Percentiles rank a stretch among this genome's conserved stretches.
Evolutionary conservation across 1,140 invertebrate species (phyloP).

Genomic region (Scylla paramamosain): DNA sequence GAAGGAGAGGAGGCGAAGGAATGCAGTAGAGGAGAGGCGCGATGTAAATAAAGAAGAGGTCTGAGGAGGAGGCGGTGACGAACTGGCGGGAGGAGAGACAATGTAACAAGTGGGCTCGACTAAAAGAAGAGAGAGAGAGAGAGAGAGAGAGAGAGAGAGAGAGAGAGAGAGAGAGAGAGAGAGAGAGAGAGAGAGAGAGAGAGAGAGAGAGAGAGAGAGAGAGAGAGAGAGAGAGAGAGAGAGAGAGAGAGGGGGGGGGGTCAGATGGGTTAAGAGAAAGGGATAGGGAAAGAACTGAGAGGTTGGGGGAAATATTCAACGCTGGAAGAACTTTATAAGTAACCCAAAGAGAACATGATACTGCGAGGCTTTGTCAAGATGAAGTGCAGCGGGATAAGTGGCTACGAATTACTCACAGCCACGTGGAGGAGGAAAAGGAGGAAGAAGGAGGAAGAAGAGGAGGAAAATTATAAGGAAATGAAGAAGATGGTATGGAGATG

Average conservation of each 20-base stretch:
- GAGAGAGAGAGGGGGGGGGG: background rate
- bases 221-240: background rate
- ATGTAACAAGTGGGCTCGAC: background rate
- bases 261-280: background rate
- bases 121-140: background rate
- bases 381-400: background rate
- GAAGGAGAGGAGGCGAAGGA: constrained; percentile 2
- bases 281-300: background rate
- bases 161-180: background rate
- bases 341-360: background rate
- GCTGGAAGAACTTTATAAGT: background rate
- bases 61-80: background rate
- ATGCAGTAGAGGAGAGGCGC: background rate
- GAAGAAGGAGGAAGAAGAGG: background rate
- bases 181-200: background rate
- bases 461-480: background rate
- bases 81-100: background rate
- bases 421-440: background rate
- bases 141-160: background rate
- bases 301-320: background rate
- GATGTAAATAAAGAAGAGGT: background rate
- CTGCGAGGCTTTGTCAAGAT: background rate
- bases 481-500: background rate
- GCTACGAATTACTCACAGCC: background rate
- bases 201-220: background rate